Conservation (phyloP, 1,140 invertebrate species). For the Aradophagus sp. region DNA sequence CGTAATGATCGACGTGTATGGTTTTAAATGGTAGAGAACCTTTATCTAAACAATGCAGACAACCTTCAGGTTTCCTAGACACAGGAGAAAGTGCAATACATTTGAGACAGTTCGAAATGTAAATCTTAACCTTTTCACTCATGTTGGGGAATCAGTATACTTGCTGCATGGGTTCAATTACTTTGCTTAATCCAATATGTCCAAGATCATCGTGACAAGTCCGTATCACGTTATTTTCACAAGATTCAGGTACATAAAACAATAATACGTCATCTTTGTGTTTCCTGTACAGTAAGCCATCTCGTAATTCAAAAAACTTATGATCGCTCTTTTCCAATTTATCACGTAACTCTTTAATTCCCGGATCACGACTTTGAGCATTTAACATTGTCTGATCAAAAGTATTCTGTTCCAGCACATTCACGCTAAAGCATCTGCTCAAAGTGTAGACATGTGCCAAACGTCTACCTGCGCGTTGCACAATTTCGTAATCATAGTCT, state of each 20-base stretch:
- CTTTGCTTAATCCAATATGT: constrained; percentile 2
- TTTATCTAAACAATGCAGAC: constrained; percentile 59
- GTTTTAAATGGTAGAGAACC: constrained; percentile 49
- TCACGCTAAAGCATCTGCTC: background rate
- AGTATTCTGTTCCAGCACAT: background rate
- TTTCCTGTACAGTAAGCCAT: constrained; percentile 6
- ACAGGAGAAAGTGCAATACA: constrained; percentile 48
- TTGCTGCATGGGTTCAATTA: background rate
- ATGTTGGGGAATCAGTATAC: constrained; percentile 12
- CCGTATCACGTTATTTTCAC: constrained; percentile 10
- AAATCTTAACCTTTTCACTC: constrained; percentile 9
- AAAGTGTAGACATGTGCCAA: constrained; percentile 6
- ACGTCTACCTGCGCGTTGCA: no score
- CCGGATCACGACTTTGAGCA: constrained; percentile 2
- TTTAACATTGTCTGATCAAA: constrained; percentile 6
- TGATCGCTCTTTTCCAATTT: background rate
- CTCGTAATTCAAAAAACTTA: constrained; percentile 10
- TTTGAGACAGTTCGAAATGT: constrained; percentile 50
- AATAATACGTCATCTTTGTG: constrained; percentile 1
- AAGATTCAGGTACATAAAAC: constrained; percentile 9
- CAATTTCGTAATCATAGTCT: no score
- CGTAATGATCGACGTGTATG: constrained; percentile 60
- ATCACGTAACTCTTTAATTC: background rate
- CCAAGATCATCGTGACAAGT: constrained; percentile 15
- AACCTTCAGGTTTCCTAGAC: constrained; percentile 46